Evolutionary conservation across 2,888 invertebrate genomes (phyloP).

Genomic region (Penaeus monodon): DNA sequence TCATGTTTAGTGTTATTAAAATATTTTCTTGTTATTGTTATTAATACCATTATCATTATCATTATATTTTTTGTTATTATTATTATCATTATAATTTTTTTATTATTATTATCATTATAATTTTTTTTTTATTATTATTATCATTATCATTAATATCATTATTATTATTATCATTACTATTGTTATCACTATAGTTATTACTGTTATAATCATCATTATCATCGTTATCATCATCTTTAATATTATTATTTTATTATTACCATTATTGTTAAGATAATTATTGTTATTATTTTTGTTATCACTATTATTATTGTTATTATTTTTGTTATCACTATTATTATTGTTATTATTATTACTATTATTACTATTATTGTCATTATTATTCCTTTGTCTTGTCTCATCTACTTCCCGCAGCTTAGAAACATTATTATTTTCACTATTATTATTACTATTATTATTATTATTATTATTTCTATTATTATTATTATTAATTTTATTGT

Average conservation of each 20-base stretch:
- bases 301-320: slow-evolving; percentile 3
- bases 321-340: neutral
- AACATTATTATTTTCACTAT: neutral
- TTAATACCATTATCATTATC: slow-evolving; percentile 4
- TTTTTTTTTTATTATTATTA: neutral
- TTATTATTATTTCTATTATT: slow-evolving; percentile 10
- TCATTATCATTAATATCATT: slow-evolving; percentile 15
- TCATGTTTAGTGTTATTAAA: neutral
- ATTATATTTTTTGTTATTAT: slow-evolving; percentile 10
- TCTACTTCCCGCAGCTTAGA: too few species aligned
- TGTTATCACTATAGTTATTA: neutral
- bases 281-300: neutral
- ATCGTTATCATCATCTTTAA: neutral
- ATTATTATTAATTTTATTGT: slow-evolving; percentile 13
- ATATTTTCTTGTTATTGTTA: neutral
- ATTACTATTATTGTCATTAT: neutral
- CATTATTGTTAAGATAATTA: neutral
- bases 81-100: neutral
- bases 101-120: too few species aligned
- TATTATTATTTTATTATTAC: neutral
- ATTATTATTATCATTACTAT: slow-evolving; percentile 9
- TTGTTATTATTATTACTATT: neutral
- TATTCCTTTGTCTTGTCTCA: too few species aligned
- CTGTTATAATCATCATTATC: neutral
- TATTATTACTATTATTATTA: neutral